Evolutionary conservation across 2,888 invertebrate species (phyloP), one percentile per base, ranked within the genome.

Genomic region (Xestia rhomboidea): DNA sequence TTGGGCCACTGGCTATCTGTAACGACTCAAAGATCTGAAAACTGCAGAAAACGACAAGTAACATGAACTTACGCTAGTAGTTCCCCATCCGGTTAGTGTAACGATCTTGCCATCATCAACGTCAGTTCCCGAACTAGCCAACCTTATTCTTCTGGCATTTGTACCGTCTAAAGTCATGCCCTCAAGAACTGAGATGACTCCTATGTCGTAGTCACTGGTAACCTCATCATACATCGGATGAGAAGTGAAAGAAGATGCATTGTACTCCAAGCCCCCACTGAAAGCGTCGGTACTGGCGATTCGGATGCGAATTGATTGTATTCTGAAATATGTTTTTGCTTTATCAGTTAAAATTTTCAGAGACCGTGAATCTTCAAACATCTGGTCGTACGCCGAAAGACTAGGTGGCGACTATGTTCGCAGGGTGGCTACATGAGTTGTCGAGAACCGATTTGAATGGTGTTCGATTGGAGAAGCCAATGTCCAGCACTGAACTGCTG

Each of bases 171-270:
- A 87, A 1, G 69, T 82, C 85, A 97, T 97, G 0, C 89, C 80
- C 21, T 89, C 88, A 0, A 75, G 7, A 0, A 97, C 89, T 49
- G 89, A 89, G 34, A 97, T 89, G 6, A 97, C 80, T 0, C 93
- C 97, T 0, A 97, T 93, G 67, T 97, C 97, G 75, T 95, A 96
- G 86, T 97, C 96, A 18, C 90, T 90, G 0, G 92, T 93, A 0
- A 24, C n/a, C 0, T 83, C 34, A 79, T 97, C 93, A 88, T 95
- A 97, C 0, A 83, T 68, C 0, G 95, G 95, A 82, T 97, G 97
- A 1, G 84, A 85, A 1, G 74, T 82, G 27, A 94, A 90, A 1
- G 71, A 64, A 0, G 88, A 89, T 0, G 97, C 92, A 3, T 90
- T 88, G 77, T 97, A 97, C 75, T 93, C 71, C 1, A 77, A 88